phyloP scores from a whole-genome alignment of 2,888 invertebrate genomes.

The Synanthedon formicaeformis region DNA sequence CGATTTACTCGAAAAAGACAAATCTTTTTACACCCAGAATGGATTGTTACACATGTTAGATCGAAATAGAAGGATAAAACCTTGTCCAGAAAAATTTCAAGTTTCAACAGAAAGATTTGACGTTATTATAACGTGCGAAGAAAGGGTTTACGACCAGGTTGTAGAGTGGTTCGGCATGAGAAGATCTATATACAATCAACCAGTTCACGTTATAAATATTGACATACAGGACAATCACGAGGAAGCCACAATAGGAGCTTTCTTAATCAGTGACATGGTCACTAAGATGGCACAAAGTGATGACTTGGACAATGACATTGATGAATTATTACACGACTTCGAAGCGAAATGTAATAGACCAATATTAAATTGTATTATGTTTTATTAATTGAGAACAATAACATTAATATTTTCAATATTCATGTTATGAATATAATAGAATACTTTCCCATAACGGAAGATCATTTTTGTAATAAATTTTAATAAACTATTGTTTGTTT shows the following conservation, averaged over 20 bases:
- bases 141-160: conserved; percentile 98
- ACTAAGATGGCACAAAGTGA: conserved; percentile 88
- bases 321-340: conserved; percentile 94
- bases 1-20: conserved; percentile 91
- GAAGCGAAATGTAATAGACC: conserved; percentile 88
- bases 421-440: too few species aligned
- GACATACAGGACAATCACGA: conserved; percentile 99
- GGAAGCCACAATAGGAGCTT: conserved; percentile 98
- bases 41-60: conserved; percentile 98
- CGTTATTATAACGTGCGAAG: conserved; percentile 96
- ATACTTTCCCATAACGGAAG: too few species aligned
- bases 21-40: conserved; percentile 96
- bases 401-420: background rate
- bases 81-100: conserved; percentile 95
- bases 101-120: conserved; percentile 90
- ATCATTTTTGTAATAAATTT: too few species aligned
- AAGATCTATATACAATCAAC: conserved; percentile 83
- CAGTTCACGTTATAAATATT: conserved; percentile 97
- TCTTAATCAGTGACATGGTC: conserved; percentile 96
- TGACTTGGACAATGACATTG: conserved; percentile 97
- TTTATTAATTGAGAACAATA: conserved; percentile 75
- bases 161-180: conserved; percentile 91
- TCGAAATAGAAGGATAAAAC: conserved; percentile 94
- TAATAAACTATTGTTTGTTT: too few species aligned
- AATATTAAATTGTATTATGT: conserved; percentile 93